A percentile compares a stretch with the other conserved stretches of the same genome.
Conservation (phyloP, 2,113 vertebrate genomes). For the Eretmochelys imbricata region DNA sequence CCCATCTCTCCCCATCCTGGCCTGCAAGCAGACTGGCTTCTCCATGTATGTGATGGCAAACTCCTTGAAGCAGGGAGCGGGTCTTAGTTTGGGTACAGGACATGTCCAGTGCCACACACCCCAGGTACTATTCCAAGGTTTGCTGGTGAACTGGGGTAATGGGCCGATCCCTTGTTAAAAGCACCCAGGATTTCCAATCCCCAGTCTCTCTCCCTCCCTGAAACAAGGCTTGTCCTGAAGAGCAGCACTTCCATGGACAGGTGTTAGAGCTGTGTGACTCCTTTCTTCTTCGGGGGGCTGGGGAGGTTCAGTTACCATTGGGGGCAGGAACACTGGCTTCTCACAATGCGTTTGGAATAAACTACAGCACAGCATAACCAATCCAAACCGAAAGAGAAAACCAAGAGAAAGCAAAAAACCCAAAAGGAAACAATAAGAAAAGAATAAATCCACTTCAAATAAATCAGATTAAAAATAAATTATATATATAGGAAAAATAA, state of each 20-base stretch:
- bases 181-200: background rate
- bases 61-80: background rate
- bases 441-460: slow-evolving; percentile 55
- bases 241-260: slow-evolving; percentile 65
- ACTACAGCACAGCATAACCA: slow-evolving; percentile 80
- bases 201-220: slow-evolving; percentile 27
- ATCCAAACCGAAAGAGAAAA: slow-evolving; percentile 73
- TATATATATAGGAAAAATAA: slow-evolving; percentile 22
- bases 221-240: slow-evolving; percentile 48
- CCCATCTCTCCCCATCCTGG: rapidly evolving
- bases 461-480: background rate
- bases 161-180: background rate
- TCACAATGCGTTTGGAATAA: slow-evolving; percentile 79
- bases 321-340: slow-evolving; percentile 88
- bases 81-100: background rate
- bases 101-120: slow-evolving; percentile 47
- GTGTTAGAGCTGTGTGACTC: slow-evolving; percentile 80
- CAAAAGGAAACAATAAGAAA: slow-evolving; percentile 67
- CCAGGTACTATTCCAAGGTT: background rate
- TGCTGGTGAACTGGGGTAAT: background rate
- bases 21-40: background rate
- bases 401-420: slow-evolving; percentile 76
- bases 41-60: rapidly evolving
- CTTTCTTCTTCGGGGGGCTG: slow-evolving; percentile 59
- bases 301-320: slow-evolving; percentile 58